Conservation (phyloP, 2,888 invertebrate species). For the Bombyx huttoni region DNA sequence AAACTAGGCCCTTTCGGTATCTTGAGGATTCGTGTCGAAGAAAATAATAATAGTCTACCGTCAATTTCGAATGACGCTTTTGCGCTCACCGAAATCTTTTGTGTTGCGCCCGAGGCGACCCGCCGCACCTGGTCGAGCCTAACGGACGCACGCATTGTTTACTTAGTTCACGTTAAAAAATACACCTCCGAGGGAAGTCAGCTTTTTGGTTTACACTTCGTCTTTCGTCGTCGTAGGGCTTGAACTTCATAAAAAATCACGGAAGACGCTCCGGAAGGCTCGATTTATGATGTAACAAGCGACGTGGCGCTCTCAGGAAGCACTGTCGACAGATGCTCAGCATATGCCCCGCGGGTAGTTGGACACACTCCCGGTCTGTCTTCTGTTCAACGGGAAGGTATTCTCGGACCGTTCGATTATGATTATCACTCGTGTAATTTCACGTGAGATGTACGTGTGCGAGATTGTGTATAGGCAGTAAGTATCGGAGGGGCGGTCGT, state of each 20-base stretch:
- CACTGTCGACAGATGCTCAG: conserved; percentile 61
- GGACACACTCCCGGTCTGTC: conserved; percentile 47
- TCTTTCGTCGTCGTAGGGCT: conserved; percentile 62
- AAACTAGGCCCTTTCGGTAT: conserved; percentile 37
- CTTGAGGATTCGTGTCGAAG: conserved; percentile 38
- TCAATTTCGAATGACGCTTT: conserved; percentile 43
- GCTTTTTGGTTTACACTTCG: conserved; percentile 60
- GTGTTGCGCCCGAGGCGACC: conserved; percentile 46
- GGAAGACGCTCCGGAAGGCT: conserved; percentile 64
- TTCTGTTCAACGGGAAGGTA: conserved; percentile 30
- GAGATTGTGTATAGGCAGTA: conserved; percentile 46
- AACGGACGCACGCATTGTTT: conserved; percentile 48
- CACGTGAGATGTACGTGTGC: conserved; percentile 38
- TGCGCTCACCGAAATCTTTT: conserved; percentile 65
- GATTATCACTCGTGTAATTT: conserved; percentile 22
- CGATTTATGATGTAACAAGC: conserved; percentile 63
- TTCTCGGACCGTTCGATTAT: conserved; percentile 23
- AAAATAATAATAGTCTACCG: conserved; percentile 44
- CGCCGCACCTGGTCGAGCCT: conserved; percentile 51
- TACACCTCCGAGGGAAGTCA: conserved; percentile 47
- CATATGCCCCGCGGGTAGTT: conserved; percentile 51
- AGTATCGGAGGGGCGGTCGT: conserved; percentile 30
- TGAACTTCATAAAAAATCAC: conserved; percentile 54
- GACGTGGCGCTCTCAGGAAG: conserved; percentile 48
- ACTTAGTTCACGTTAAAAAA: conserved; percentile 48